Base-by-base conservation (phyloP, 1,140 invertebrate genomes). In the Drosophila pachea region DNA sequence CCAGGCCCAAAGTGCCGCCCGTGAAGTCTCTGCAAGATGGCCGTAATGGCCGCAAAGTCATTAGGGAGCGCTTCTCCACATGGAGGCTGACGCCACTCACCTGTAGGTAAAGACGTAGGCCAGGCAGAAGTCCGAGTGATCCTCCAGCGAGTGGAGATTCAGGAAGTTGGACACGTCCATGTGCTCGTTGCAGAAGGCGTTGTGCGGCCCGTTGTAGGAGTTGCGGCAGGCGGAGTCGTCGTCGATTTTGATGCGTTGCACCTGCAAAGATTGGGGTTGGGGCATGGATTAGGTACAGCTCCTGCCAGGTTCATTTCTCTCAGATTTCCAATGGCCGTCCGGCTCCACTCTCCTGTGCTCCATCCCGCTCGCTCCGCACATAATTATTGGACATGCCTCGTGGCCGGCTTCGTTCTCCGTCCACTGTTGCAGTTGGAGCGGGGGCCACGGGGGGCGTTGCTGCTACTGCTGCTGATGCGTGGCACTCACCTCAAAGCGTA, bases 151-250 rank as follows among this genome's bases (percentile, higher is more conserved):
- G 90, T 99, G 98, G 16, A 99, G 92, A 91, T 99, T 99, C 42
- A 99, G 92, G 90, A 99, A 99, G 91, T 99, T 99, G 76, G 97
- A 99, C 49, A 99, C 98, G 90, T 99, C 98, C 78, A 99, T 98
- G 89, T 99, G 99, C 84, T 97, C 95, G 86, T 97, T 94, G 90
- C 98, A 99, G 90, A 99, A 99, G 50, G 96, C 95, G 91, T 98
- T 98, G 58, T 93, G 91, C 60, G 96, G 94, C 11, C 93, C 92
- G 61, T 92, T 92, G 42, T 91, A 92, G 45, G 90, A 90, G 31
- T 88, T 81, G 59, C 92, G 92, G 88, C 96, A 98, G 14, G 95
- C 92, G 0, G 94, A 93, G 84, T 97, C 95, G 89, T 97, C 96
- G 90, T 98, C 97, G 83, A 98, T 97, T 93, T 96, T 89, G 43